Evolutionary conservation across 2,113 vertebrate genomes (phyloP).

Genomic region (Lepus europaeus): DNA sequence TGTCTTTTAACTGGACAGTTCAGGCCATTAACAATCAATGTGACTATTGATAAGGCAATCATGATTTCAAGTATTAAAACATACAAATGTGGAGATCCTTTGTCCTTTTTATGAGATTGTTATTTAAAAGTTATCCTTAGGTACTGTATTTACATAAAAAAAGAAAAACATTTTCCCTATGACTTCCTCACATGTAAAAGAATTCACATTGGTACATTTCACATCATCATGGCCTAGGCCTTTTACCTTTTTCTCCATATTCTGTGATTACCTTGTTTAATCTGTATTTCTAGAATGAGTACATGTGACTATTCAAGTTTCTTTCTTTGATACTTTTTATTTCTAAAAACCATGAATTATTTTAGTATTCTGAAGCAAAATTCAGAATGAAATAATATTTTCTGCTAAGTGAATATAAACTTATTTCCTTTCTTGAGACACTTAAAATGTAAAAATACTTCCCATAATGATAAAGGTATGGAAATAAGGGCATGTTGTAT

Average conservation of each 20-base stretch:
- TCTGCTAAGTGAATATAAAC: background rate
- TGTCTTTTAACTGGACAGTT: too few relatives aligned
- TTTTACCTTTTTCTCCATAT: background rate
- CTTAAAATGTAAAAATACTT: background rate
- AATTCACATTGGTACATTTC: background rate
- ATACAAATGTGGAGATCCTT: background rate
- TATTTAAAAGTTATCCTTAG: slow-evolving; percentile 40
- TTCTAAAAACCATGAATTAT: background rate
- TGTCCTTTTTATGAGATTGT: background rate
- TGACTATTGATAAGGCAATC: background rate
- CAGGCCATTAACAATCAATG: too few relatives aligned
- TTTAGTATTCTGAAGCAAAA: slow-evolving; percentile 13
- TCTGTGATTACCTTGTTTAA: slow-evolving; percentile 38
- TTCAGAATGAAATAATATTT: slow-evolving; percentile 12
- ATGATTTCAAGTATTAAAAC: background rate
- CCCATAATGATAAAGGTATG: background rate
- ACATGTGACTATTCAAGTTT: background rate
- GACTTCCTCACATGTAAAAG: slow-evolving; percentile 13
- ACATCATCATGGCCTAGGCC: background rate
- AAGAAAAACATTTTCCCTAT: background rate
- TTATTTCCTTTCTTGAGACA: background rate
- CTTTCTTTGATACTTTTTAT: slow-evolving; percentile 21
- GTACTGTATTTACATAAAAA: background rate
- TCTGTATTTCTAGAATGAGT: background rate
- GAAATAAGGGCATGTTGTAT: background rate